A percentile compares a stretch with the other conserved stretches of the same genome.
Conservation (phyloP, 2,888 invertebrate species). For the Athetis lepigone region DNA sequence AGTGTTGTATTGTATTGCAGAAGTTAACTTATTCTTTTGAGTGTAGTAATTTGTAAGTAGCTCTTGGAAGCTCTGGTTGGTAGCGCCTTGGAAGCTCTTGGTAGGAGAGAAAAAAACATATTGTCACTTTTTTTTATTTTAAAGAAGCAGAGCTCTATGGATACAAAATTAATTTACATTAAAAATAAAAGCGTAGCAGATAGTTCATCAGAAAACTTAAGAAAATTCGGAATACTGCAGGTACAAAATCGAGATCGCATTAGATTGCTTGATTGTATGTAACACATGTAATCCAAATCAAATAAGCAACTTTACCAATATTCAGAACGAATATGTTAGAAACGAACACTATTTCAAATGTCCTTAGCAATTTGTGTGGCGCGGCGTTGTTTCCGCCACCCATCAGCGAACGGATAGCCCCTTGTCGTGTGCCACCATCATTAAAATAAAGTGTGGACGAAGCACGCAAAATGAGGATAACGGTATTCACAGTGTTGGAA, state of each 20-base stretch:
- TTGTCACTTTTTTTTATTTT: no score
- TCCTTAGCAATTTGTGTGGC: constrained; percentile 42
- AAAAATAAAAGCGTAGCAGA: no score
- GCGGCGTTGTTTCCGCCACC: constrained; percentile 51
- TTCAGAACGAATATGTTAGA: constrained; percentile 5
- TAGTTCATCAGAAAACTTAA: no score
- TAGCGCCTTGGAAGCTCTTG: no score
- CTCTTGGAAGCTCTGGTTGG: no score
- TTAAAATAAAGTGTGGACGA: constrained; percentile 55
- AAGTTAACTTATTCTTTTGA: no score
- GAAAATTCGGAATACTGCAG: neutral
- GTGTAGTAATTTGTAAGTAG: no score
- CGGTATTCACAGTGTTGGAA: constrained; percentile 23
- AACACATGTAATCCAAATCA: constrained; percentile 14
- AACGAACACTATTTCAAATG: constrained; percentile 35
- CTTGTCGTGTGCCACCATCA: constrained; percentile 56
- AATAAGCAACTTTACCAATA: constrained; percentile 12
- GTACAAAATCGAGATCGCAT: neutral
- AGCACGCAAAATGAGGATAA: constrained; percentile 59
- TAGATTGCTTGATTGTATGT: neutral
- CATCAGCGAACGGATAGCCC: constrained; percentile 47
- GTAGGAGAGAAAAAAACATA: no score
- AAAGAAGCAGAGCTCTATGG: no score
- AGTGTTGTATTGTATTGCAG: neutral
- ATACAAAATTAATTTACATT: no score